phyloP scores from a whole-genome alignment of 1,140 invertebrate genomes.

The Phymorhynchus buccinoides region DNA sequence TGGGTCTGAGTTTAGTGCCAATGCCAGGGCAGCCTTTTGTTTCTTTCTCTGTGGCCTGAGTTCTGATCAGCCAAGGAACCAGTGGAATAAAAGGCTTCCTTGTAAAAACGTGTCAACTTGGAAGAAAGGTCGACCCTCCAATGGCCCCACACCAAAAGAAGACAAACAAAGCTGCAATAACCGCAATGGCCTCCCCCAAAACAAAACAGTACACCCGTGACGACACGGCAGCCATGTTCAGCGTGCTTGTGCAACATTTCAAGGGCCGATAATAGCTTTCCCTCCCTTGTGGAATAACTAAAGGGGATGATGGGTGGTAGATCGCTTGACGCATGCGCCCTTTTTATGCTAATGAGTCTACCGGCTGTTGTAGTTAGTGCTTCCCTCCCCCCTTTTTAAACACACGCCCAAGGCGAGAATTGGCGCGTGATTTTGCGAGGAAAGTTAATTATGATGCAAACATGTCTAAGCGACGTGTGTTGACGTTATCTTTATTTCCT shows the following conservation, averaged over 20 bases:
- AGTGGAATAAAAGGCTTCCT: no score
- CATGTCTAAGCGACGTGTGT: neutral
- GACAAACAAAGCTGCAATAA: neutral
- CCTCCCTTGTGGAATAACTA: slow-evolving; percentile 1
- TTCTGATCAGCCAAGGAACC: no score
- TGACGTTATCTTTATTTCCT: neutral
- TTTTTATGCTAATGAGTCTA: neutral
- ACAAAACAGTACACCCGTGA: neutral
- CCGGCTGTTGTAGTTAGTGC: no score
- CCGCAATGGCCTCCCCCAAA: neutral
- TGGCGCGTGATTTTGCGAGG: neutral
- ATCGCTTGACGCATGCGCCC: slow-evolving; percentile 8
- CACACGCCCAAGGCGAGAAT: neutral
- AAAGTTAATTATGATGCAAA: slow-evolving; percentile 4
- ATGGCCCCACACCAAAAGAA: neutral
- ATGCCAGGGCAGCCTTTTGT: neutral
- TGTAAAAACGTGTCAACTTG: neutral
- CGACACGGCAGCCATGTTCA: neutral
- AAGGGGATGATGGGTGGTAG: neutral
- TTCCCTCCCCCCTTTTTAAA: no score
- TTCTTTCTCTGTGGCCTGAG: neutral
- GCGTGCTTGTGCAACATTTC: neutral
- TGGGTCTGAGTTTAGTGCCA: neutral
- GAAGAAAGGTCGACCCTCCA: no score
- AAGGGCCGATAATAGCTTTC: neutral